Evolutionary conservation across 1,140 invertebrate genomes (phyloP), one percentile per base, ranked within the genome.

Genomic region (Brachionus plicatilis): DNA sequence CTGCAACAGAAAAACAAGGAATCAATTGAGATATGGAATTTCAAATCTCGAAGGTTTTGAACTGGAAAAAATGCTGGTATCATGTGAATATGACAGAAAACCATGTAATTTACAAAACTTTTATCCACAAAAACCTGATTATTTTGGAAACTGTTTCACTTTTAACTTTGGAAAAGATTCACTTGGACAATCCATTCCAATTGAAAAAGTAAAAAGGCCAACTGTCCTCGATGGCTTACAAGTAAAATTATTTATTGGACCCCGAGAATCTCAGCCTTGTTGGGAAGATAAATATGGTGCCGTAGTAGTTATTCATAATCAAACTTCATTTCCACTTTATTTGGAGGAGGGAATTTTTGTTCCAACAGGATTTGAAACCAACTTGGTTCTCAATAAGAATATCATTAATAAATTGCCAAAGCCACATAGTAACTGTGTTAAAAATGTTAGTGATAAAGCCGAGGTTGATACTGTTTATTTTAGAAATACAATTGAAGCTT

Each of bases 131-230:
- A 65, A 24, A 65, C 41, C 79, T 20, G 24, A 24, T 14, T 29
- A 5, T 65, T 82, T 65, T 41, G 79, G 79, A 2, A 65, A 33
- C 1, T 82, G 79, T 27, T 82, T 37, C 43, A 33, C 65, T 37
- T 82, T 82, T 47, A 82, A 82, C 37, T 82, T 12, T 65, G 79
- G 79, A 43, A 68, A 43, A 43, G 43, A 82, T 47, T 65, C 24
- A 37, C 0, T 6, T 37, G 33, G 6, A 14, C n/a, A 11, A 50
- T 12, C 3, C 8, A 60, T 82, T 41, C 79, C 50, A 41, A 27
- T 82, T 11, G n/a, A 29, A 43, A 37, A 68, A 27, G 12, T 17
- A 41, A 82, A 65, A 43, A 24, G 12, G 20, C 79, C 79, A 24
- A 53, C 53, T 7, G 4, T 43, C 20, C 11, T 65, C 5, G 45